Percentiles rank a stretch among this genome's conserved stretches.
Evolutionary conservation across 2,888 invertebrate species (phyloP).

Genomic region (Limnephilus rhombicus): DNA sequence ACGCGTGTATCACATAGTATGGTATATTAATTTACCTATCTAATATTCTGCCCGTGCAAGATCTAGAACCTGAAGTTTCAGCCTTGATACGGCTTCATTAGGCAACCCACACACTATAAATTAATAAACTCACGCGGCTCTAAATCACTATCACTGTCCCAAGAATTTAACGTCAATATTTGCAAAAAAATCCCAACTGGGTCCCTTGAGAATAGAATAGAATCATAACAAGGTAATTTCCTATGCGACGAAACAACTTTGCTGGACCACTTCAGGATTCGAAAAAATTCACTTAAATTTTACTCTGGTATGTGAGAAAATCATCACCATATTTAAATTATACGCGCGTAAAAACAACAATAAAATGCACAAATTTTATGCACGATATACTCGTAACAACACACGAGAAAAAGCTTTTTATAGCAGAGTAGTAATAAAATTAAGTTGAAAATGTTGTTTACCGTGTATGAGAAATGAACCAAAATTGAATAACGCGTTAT

Average conservation of each 20-base stretch:
- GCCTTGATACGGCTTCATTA: background rate
- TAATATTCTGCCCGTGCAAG: background rate
- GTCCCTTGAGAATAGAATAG: background rate
- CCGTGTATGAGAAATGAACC: background rate
- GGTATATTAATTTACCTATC: background rate
- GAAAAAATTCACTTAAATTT: background rate
- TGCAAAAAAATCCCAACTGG: too few species aligned
- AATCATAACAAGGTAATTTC: background rate
- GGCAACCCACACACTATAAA: background rate
- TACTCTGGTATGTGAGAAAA: background rate
- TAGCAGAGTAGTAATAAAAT: too few species aligned
- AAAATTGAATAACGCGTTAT: background rate
- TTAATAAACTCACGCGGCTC: background rate
- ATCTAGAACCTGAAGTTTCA: background rate
- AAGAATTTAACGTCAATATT: background rate
- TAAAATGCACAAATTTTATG: too few species aligned
- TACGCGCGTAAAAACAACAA: background rate
- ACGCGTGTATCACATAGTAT: background rate
- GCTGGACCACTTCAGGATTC: background rate
- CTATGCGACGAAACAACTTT: background rate
- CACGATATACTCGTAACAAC: too few species aligned
- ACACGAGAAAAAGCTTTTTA: too few species aligned
- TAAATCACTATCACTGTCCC: background rate
- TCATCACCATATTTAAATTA: background rate
- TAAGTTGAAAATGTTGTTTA: too few species aligned